Base-by-base conservation (phyloP, 2,797 vertebrate species). In the Muraenolepis orangiensis region DNA sequence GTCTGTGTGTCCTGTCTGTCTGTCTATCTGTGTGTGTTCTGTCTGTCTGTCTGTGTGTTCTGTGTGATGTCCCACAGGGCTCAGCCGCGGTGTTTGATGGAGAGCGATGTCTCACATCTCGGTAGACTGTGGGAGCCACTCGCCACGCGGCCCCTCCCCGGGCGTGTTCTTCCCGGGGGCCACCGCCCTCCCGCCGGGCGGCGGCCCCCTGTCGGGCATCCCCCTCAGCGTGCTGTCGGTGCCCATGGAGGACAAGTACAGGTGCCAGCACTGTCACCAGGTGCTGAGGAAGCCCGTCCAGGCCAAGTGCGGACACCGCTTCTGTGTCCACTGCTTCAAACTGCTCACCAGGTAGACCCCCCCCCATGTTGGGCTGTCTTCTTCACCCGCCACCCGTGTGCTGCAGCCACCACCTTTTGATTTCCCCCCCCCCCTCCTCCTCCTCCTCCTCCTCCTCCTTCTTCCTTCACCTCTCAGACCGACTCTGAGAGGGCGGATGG, bases 231-330 rank as follows among this genome's bases (percentile, higher is more conserved):
- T 99, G 73, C 90, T 99, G 78, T 95, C 94, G 1, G 94, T 96
- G 20, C 95, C 93, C 72, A 93, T 97, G 84, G 97, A 99, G 83
- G 94, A 93, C 85, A 99, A 99, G 80, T 99, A 99, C 88, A 94
- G 97, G 86, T 99, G 98, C 81, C 96, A 96, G 0, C 95, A 96
- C 66, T 99, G 98, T 86, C 92, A 88, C 86, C 95, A 95, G 76
- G 95, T 99, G 29, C 81, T 99, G 71, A 93, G 98, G 86, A 93
- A 95, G 80, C 97, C 98, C 0, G 95, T 96, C 80, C 98, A 99
- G 90, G 98, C 97, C 0, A 96, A 97, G 88, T 99, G 98, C 0
- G 97, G 98, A 20, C 98, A 99, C 77, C 96, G 98, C 71, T 99
- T 97, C 93, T 99, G 98, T 79, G 95, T 95, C 6, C 93, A 89